Evolutionary conservation across 2,797 vertebrate genomes (phyloP), one percentile per base, ranked within the genome.

Genomic region (Sebastes alutus): DNA sequence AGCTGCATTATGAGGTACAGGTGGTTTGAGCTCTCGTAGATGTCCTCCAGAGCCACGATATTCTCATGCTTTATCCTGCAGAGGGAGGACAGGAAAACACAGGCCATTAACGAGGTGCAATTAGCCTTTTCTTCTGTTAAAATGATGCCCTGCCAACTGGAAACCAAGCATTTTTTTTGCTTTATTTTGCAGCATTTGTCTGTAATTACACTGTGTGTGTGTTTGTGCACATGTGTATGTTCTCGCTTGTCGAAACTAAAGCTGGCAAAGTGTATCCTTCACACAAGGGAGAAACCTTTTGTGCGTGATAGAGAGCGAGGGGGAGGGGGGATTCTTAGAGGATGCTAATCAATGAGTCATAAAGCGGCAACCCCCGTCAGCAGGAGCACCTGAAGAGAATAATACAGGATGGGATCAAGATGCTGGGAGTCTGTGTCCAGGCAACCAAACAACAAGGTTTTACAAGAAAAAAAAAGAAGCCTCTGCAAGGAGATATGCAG

Each of bases 1-100:
- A 99, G 92, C 89, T 99, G 99, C 99, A 99, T 99, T 90, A 99
- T 99, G 93, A 99, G 95, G 91, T 99, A 99, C 81, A 99, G 94
- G 92, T 99, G 98, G 87, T 98, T 98, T 0, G 98, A 97, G 83
- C 99, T 99, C 92, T 99, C 99, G 9, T 99, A 99, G 92, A 99
- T 99, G 90, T 99, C 98, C 94, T 99, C 99, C 94, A 99, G 93
- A 64, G 99, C 97, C 85, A 99, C 99, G 3, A 99, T 99, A 72
- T 99, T 99, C 95, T 99, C 98, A 84, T 99, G 98, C 87, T 99
- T 99, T 94, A 99, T 99, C 92, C 98, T 99, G 85, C 13, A 79
- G 65, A 72, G 55, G 22, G 42, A 83, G 55, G 80, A 72, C 32
- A 90, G 65, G 82, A 79, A 33, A 89, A 59, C 60, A 69, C 82